Percentiles rank a stretch among this genome's conserved stretches.
Conservation (phyloP, 2,797 vertebrate genomes). For the Helicolenus hilgendorfi region DNA sequence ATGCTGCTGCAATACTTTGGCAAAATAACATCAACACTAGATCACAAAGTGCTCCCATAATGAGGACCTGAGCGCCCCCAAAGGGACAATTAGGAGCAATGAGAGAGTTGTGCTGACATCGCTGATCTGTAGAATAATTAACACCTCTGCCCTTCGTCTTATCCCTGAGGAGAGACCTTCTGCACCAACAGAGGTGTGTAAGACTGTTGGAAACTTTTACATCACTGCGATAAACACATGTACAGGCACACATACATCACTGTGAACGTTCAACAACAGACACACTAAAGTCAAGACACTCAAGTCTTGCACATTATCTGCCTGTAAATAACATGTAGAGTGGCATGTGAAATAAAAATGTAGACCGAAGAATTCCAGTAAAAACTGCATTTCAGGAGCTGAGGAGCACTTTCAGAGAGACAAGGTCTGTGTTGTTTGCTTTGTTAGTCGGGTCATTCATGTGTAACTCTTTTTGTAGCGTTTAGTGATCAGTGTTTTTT, state of each 20-base stretch:
- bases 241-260: background rate
- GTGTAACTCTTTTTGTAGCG: background rate
- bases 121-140: conserved; percentile 90
- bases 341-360: background rate
- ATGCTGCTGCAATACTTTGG: conserved; percentile 21
- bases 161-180: conserved; percentile 76
- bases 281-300: background rate
- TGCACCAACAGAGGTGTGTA: conserved; percentile 65
- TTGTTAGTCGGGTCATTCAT: background rate
- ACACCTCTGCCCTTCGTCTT: conserved; percentile 86
- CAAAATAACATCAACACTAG: conserved; percentile 64
- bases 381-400: background rate
- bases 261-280: background rate
- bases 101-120: conserved; percentile 88
- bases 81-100: conserved; percentile 88
- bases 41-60: conserved; percentile 80
- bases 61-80: conserved; percentile 81
- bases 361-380: background rate
- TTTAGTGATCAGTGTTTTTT: background rate
- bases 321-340: background rate
- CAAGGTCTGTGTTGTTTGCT: background rate
- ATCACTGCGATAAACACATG: conserved; percentile 48
- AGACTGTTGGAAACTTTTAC: conserved; percentile 72
- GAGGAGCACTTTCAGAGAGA: background rate
- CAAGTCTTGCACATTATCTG: background rate